Evolutionary conservation across 2,113 vertebrate species (phyloP).

Genomic region (Raja brachyura): DNA sequence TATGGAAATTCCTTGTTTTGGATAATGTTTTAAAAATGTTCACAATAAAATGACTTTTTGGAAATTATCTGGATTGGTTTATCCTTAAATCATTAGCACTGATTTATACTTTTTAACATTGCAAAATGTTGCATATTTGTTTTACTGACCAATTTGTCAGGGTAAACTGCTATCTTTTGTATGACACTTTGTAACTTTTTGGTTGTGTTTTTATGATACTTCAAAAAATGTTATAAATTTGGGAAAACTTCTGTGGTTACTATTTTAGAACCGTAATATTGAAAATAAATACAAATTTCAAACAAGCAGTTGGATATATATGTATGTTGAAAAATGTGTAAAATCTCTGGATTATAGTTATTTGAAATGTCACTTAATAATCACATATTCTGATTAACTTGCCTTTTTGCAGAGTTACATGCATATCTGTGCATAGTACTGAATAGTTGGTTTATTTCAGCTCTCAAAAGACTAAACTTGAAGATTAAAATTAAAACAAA

Average conservation of each 20-base stretch:
- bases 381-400: neutral
- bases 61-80: conserved; percentile 45
- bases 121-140: conserved; percentile 9
- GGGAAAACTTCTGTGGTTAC: conserved; percentile 1
- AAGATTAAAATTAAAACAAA: neutral
- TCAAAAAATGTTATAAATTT: conserved; percentile 27
- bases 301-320: neutral
- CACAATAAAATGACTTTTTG: conserved; percentile 64
- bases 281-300: conserved; percentile 35
- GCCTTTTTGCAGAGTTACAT: neutral
- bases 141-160: neutral
- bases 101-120: conserved; percentile 15
- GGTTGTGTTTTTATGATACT: conserved; percentile 1
- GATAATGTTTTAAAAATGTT: conserved; percentile 57
- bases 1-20: conserved; percentile 58
- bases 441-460: neutral
- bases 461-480: no score
- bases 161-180: neutral
- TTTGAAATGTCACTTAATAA: neutral
- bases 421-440: neutral
- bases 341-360: neutral
- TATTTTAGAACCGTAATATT: conserved; percentile 23
- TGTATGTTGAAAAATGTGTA: neutral
- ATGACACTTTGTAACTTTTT: conserved; percentile 16
- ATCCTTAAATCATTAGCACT: conserved; percentile 29